Evolutionary conservation across 1,140 invertebrate genomes (phyloP), one percentile per base, ranked within the genome.

Genomic region (Calycopis cecrops): DNA sequence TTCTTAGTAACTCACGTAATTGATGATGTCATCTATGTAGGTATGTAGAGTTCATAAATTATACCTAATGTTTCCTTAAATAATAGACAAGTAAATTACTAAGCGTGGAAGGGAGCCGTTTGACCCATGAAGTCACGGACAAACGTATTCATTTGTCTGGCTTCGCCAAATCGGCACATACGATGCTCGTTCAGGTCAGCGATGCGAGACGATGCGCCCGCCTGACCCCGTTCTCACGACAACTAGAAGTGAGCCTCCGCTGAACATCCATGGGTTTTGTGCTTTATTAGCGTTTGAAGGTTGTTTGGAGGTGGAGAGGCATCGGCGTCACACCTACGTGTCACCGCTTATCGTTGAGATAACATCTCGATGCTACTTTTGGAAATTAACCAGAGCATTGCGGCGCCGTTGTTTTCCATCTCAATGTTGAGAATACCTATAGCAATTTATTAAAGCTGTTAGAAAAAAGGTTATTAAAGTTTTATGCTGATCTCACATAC

Each of bases 221-320:
- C 76, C 56, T 85, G 77, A 79, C 81, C 76, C 57, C 70, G 72
- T 81, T 85, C 77, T 62, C 80, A 84, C 78, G 74, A 64, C 57
- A 14, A 44, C 40, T 44, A 16, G 17, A 44, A 16, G 40, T 16
- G 14, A 16, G 14, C 17, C 14, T 9, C 40, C 40, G 9, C 40
- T 14, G 40, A 17, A 44, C 6, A 44, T 16, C 40, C 40, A 44
- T 44, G 16, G 16, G 8, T 44, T 44, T 44, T 9, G 40, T 44
- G 14, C 14, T 17, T 16, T 14, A 44, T 44, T 16, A 9, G 14
- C 16, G 9, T 9, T 44, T 14, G n/a, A 44, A 44, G 40, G 40
- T 44, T 16, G 17, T 44, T 44, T 44, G 40, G 14, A 44, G 40
- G 40, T 17, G 35, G 16, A 44, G 16, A 44, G 16, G 14, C 14